Percentiles rank a stretch among this genome's conserved stretches.
These are phyloP conservation scores for Diarsia rubi DNA, from an alignment of 2,888 invertebrate genomes.

Conservation along the genomic window DNA sequence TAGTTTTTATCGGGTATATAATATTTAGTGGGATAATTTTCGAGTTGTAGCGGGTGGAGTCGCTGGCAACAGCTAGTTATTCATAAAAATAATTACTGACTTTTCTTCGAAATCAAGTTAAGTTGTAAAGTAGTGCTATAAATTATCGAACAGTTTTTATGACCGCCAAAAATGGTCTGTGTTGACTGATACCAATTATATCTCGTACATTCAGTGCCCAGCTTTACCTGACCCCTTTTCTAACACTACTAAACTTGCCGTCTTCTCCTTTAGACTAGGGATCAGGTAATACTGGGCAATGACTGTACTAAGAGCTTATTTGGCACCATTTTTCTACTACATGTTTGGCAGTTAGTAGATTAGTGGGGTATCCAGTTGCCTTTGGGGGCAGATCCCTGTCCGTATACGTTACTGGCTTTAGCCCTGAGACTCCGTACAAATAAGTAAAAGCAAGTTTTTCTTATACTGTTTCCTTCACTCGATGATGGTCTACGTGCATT, in stretches of 20 bases:
- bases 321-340: conserved; percentile 52
- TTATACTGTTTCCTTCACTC: conserved; percentile 28
- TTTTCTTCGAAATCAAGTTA: conserved; percentile 34
- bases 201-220: background rate
- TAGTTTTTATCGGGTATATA: too few relatives aligned
- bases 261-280: too few relatives aligned
- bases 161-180: conserved; percentile 60
- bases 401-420: conserved; percentile 35
- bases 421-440: conserved; percentile 52
- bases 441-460: conserved; percentile 54
- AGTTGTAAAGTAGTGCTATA: conserved; percentile 47
- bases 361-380: conserved; percentile 57
- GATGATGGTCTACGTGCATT: conserved; percentile 31
- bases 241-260: too few relatives aligned
- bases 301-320: conserved; percentile 40
- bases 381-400: conserved; percentile 44
- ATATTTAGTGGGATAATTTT: too few relatives aligned
- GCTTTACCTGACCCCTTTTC: too few relatives aligned
- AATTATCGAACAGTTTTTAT: conserved; percentile 59
- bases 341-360: conserved; percentile 36
- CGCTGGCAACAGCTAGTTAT: too few relatives aligned
- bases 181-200: conserved; percentile 56
- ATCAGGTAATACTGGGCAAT: too few relatives aligned
- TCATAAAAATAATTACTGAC: conserved; percentile 37
- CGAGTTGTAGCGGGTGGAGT: too few relatives aligned